Conservation (phyloP, 2,888 invertebrate genomes). For the Diarsia brunnea region DNA sequence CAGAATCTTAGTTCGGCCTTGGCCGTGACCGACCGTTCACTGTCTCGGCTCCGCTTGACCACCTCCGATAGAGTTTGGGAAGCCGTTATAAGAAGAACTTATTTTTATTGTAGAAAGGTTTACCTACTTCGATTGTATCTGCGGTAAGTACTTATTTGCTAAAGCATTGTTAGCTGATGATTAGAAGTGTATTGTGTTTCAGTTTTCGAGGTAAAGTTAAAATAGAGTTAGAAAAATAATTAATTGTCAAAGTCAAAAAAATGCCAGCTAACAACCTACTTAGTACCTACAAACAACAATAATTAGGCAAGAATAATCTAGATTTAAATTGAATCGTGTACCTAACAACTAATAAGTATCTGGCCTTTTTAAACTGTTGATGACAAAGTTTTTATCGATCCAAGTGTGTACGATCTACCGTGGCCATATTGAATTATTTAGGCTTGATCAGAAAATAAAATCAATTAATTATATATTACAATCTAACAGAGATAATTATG, state of each 20-base stretch:
- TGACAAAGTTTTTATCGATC: neutral
- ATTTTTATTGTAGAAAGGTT: conserved; percentile 65
- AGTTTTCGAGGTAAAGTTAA: conserved; percentile 37
- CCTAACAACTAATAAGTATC: neutral
- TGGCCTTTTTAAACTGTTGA: neutral
- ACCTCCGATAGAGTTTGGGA: conserved; percentile 73
- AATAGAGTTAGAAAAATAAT: conserved; percentile 34
- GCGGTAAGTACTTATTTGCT: conserved; percentile 25
- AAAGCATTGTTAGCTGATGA: conserved; percentile 45
- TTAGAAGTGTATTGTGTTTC: conserved; percentile 46
- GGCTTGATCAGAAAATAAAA: neutral
- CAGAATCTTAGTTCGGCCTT: conserved; percentile 83
- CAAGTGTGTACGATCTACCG: neutral
- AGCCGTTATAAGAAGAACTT: conserved; percentile 71
- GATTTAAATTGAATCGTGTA: neutral
- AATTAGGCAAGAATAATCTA: neutral
- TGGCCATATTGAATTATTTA: neutral
- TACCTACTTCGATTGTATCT: conserved; percentile 50
- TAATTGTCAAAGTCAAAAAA: conserved; percentile 22
- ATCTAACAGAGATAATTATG: neutral
- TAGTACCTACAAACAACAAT: neutral
- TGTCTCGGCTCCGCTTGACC: conserved; percentile 83
- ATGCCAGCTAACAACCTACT: neutral
- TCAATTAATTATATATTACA: neutral
- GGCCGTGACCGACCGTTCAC: conserved; percentile 89